Evolutionary conservation across 2,797 vertebrate species (phyloP).

Genomic region (Amazonetta brasiliensis): DNA sequence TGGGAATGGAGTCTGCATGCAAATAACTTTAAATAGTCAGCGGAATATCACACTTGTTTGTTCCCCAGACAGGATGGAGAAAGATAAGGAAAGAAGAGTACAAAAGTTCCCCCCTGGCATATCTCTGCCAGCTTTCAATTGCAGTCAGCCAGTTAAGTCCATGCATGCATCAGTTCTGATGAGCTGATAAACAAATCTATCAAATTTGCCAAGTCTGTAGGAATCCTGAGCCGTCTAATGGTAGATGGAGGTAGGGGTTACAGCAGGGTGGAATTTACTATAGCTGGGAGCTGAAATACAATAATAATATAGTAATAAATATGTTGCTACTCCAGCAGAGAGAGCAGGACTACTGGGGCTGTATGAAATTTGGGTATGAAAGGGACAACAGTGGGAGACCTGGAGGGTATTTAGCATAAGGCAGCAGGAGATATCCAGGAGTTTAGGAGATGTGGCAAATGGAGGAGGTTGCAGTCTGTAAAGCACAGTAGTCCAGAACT

Average conservation of each 20-base stretch:
- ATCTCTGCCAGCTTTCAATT: conserved; percentile 9
- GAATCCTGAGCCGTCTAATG: conserved; percentile 54
- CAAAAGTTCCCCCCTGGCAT: neutral
- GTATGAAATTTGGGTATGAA: conserved; percentile 48
- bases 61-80: neutral
- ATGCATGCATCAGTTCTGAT: conserved; percentile 40
- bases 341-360: conserved; percentile 56
- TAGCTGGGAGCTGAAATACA: conserved; percentile 55
- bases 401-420: conserved; percentile 43
- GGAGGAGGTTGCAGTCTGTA: conserved; percentile 24
- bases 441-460: neutral
- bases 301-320: conserved; percentile 68
- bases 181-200: conserved; percentile 74
- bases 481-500: conserved; percentile 37
- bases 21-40: neutral
- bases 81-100: conserved; percentile 10
- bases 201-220: conserved; percentile 64
- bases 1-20: neutral
- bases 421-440: conserved; percentile 44
- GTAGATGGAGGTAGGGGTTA: conserved; percentile 58
- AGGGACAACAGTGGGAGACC: conserved; percentile 60
- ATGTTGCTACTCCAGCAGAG: conserved; percentile 53
- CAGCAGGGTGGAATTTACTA: conserved; percentile 47
- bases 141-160: conserved; percentile 41
- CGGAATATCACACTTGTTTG: neutral